Conservation (phyloP, 2,113 vertebrate species). For the Mormoops blainvillei region DNA sequence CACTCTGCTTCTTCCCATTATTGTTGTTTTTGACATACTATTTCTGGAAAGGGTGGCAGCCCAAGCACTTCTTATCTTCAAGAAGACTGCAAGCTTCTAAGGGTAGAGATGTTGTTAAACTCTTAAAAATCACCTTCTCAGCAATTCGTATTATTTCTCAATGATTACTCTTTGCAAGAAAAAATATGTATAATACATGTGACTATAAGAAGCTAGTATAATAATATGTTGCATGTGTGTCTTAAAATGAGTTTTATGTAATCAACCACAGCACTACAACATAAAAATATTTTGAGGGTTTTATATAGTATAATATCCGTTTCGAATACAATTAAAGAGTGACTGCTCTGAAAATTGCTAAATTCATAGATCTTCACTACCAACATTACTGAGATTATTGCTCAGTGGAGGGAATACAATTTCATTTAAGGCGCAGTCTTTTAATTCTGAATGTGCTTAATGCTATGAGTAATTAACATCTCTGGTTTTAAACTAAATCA, state of each 20-base stretch:
- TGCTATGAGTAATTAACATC: not conserved
- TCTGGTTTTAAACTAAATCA: conserved; percentile 5
- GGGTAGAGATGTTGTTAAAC: not conserved
- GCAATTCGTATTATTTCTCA: not conserved
- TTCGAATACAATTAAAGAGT: conserved; percentile 41
- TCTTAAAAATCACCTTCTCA: not conserved
- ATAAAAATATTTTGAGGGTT: conserved; percentile 5
- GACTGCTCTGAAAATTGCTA: not conserved
- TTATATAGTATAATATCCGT: not conserved
- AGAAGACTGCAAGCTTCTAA: not conserved
- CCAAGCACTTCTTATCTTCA: not conserved
- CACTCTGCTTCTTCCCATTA: not conserved
- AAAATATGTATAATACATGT: not conserved
- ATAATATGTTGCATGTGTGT: not conserved
- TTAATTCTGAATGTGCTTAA: conserved; percentile 33
- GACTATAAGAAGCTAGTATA: not conserved
- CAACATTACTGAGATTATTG: not conserved
- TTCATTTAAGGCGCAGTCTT: not conserved
- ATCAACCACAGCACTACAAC: not conserved
- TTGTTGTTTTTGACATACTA: not conserved
- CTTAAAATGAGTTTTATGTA: not conserved
- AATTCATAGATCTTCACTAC: conserved; percentile 6
- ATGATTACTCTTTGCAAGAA: not conserved
- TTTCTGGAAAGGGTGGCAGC: not conserved
- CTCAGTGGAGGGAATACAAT: conserved; percentile 31